Base-by-base conservation (phyloP, 2,888 invertebrate genomes). In the Nesidiocoris tenuis region DNA sequence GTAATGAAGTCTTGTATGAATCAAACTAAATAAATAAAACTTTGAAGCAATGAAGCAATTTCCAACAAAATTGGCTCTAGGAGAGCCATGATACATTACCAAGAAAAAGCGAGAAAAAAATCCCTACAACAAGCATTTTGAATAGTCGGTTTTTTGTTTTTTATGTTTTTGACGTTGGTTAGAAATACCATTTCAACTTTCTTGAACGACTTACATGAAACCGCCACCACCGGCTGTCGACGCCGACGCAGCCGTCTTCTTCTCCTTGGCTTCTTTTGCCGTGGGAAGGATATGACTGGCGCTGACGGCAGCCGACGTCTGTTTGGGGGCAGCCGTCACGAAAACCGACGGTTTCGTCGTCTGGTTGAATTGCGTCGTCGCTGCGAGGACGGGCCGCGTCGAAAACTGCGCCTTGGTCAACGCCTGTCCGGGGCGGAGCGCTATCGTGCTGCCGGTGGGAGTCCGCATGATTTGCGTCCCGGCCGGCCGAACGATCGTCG, bases 231-330 rank as follows among this genome's bases (percentile, higher is more conserved):
- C 12, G 3, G 39, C 12, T 22, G 70, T 24, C 9, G 59, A 57
- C 7, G 72, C 61, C 16, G 86, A 85, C 54, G 87, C 86, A 72
- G 89, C 87, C 54, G 87, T 84, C 82, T 90, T 90, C 84, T 91
- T 93, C 81, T 92, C 91, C 82, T 91, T 92, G 80, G 61, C 24
- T 12, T 93, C 93, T 85, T 90, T 91, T 80, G 89, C 85, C 39
- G 90, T 84, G 9, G 91, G 86, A 83, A 85, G 56, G 83, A 84
- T 7, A 85, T 82, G 84, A 0, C 83, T 72, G 2, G 81, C 84
- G 78, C 82, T 82, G 0, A 83, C 80, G 0, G 86, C 81, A 9
- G 61, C 55, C 12, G 39, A 39, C 5, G 39, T 12, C 39, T 39
- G 39, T 39, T 39, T 39, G 56, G 76, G 63, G 12, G 76, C 25